These are phyloP conservation scores for Ennomos fuscantarius DNA, from an alignment of 2,888 invertebrate genomes.

Conservation along the genomic window DNA sequence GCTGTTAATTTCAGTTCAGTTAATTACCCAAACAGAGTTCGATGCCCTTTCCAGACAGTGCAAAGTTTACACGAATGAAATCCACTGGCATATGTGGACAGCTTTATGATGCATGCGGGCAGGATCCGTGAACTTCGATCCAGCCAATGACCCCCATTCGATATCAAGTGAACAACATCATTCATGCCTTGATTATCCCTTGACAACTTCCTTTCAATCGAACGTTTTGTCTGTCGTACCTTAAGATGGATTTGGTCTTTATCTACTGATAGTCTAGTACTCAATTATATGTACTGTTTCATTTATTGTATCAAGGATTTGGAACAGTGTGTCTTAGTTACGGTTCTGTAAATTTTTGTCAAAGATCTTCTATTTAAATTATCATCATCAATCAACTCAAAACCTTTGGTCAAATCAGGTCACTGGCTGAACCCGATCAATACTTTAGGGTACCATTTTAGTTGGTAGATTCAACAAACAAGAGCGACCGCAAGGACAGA, in stretches of 20 bases:
- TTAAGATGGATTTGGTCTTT: conserved; percentile 34
- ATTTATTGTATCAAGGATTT: too few relatives aligned
- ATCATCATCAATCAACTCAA: background rate
- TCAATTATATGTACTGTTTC: too few relatives aligned
- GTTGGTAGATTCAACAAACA: conserved; percentile 22
- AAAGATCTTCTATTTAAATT: too few relatives aligned
- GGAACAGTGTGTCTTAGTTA: too few relatives aligned
- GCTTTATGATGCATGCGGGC: conserved; percentile 48
- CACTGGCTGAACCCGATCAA: conserved; percentile 29
- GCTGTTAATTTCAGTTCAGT: conserved; percentile 18
- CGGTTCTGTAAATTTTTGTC: too few relatives aligned
- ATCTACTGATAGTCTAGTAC: conserved; percentile 14
- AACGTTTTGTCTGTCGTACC: conserved; percentile 25
- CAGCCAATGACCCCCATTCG: conserved; percentile 69
- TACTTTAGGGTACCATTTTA: conserved; percentile 17
- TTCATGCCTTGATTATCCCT: conserved; percentile 77
- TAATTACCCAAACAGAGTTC: conserved; percentile 14
- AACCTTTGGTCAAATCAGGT: conserved; percentile 19
- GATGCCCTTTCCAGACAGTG: conserved; percentile 25
- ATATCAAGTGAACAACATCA: conserved; percentile 75
- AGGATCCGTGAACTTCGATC: conserved; percentile 64
- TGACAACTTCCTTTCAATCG: conserved; percentile 72
- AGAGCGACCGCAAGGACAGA: conserved; percentile 22
- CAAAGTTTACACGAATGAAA: conserved; percentile 40
- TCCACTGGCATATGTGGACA: conserved; percentile 45